Evolutionary conservation across 2,888 invertebrate species (phyloP), one percentile per base, ranked within the genome.

Genomic region (Ceramica pisi): DNA sequence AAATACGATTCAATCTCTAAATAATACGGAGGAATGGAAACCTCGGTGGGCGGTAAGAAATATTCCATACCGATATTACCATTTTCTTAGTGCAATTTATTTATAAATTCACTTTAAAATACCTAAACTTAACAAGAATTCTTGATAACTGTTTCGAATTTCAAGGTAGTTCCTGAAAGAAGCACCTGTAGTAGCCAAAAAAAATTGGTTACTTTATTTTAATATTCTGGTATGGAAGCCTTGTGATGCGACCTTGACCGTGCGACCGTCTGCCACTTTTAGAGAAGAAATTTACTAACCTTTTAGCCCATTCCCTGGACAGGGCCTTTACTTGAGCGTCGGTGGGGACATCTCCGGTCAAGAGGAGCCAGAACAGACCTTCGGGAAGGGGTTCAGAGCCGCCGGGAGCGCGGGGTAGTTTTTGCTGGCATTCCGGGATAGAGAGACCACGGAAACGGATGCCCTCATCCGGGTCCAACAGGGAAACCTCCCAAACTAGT

Each of bases 371-470:
- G 95, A 98, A 98, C 31, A 98, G 96, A 82, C 97, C 98, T 91
- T 98, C 98, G 7, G 98, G 98, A 10, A 98, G 96, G 16, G 98
- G 98, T 89, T 98, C 97, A 19, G 96, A 94, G 8, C 98, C 98
- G 19, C 97, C 97, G 73, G 96, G 93, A 19, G 97, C 98, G 90
- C 97, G 97, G 16, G 98, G 98, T 70, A 98, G 95, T 79, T 96
- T 90, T 85, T 98, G 96, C 90, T 98, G 97, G 93, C 97, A 98
- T 90, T 98, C 98, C 16, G 98, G 98, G 90, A 99, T 99, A 65
- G 98, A 98, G 89, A 98, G 97, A 46, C 99, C 99, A 73, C 99
- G 97, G 97, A 99, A 99, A 80, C 99, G 96, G 94, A 99, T 99
- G 81, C 99, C 99, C 93, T 99, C 99, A 79, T 99, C 99, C 1